Evolutionary conservation across 2,113 vertebrate genomes (phyloP).

Genomic region (Labeo rohita): DNA sequence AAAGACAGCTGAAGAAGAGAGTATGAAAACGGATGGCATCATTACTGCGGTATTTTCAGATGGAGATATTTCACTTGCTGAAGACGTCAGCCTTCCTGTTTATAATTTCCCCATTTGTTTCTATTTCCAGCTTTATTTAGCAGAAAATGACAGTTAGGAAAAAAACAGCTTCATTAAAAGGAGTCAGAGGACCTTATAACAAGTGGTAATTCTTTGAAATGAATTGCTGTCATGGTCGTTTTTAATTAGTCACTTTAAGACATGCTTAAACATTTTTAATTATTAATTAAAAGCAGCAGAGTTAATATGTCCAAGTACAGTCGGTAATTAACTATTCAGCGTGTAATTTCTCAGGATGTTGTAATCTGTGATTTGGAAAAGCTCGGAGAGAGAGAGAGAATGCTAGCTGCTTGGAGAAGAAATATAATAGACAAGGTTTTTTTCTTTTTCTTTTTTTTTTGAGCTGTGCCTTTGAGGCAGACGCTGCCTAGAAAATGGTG

Average conservation of each 20-base stretch:
- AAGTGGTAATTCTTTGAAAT: conserved; percentile 49
- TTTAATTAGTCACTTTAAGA: conserved; percentile 66
- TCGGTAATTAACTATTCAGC: conserved; percentile 56
- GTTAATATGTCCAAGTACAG: conserved; percentile 53
- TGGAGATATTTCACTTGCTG: background rate
- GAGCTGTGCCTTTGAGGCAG: background rate
- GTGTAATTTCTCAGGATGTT: conserved; percentile 34
- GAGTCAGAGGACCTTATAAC: conserved; percentile 51
- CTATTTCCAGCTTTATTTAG: conserved; percentile 47
- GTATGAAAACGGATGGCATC: background rate
- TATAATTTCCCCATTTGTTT: conserved; percentile 2
- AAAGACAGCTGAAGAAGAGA: background rate
- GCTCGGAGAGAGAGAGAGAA: background rate
- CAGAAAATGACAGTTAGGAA: conserved; percentile 52
- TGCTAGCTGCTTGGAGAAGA: background rate
- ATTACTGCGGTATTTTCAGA: background rate
- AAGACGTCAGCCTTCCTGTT: background rate
- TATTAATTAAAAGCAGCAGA: conserved; percentile 60
- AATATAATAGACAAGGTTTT: background rate
- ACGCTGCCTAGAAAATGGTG: background rate
- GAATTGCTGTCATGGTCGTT: conserved; percentile 55
- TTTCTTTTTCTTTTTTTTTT: background rate
- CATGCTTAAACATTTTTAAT: conserved; percentile 59
- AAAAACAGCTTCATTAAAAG: conserved; percentile 48
- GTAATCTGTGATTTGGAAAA: conserved; percentile 8